These are phyloP conservation scores for Drosophila niveifrons DNA, from an alignment of 2,888 invertebrate genomes.

Conservation along the genomic window DNA sequence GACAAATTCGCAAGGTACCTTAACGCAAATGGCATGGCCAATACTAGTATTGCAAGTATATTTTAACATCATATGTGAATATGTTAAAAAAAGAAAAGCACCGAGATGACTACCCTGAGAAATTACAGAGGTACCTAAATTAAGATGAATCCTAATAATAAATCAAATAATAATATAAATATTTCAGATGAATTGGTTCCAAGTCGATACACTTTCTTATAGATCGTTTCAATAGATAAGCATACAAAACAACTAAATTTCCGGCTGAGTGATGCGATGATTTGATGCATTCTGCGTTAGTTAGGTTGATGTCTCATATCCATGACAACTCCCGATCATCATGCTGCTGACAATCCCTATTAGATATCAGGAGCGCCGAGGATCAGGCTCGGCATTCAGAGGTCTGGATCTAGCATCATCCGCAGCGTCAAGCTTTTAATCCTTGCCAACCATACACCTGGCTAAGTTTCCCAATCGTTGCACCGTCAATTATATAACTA, in stretches of 20 bases:
- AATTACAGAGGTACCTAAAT: no score
- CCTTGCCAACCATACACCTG: conserved; percentile 87
- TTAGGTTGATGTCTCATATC: conserved; percentile 84
- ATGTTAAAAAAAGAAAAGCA: no score
- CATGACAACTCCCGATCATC: conserved; percentile 83
- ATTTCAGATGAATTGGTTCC: no score
- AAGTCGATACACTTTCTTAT: no score
- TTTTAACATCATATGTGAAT: no score
- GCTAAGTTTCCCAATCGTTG: conserved; percentile 85
- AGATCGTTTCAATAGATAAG: no score
- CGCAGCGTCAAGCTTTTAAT: conserved; percentile 90
- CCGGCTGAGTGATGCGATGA: conserved; percentile 68
- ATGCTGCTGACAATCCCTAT: conserved; percentile 90
- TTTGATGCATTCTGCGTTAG: conserved; percentile 59
- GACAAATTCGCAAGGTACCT: no score
- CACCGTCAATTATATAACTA: conserved; percentile 64
- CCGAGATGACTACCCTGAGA: no score
- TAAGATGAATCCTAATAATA: no score
- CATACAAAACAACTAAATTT: conserved; percentile 43
- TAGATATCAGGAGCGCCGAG: conserved; percentile 91
- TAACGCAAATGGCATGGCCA: no score
- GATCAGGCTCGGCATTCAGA: conserved; percentile 91
- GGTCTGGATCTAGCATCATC: conserved; percentile 89
- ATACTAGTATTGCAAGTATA: no score
- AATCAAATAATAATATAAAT: no score